phyloP scores from a whole-genome alignment of 2,888 invertebrate genomes.

The Aspidiotus rigidus region DNA sequence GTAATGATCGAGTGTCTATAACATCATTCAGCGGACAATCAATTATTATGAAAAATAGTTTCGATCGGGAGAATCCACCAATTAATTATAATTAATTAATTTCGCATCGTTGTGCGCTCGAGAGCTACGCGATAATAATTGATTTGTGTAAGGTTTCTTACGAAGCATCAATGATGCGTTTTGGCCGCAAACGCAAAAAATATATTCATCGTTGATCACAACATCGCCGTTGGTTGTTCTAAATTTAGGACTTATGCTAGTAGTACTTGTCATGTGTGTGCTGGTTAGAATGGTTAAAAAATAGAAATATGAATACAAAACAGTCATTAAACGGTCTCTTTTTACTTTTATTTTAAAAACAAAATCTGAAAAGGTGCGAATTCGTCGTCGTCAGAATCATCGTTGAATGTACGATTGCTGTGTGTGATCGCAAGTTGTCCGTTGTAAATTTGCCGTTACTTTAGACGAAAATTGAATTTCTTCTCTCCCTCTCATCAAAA shows the following conservation, averaged over 20 bases:
- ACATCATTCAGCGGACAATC: too few relatives aligned
- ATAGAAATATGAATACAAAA: constrained; percentile 3
- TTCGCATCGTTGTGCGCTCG: not conserved
- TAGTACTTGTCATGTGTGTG: not conserved
- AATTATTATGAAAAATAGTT: not conserved
- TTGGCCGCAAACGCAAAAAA: not conserved
- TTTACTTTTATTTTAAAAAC: not conserved
- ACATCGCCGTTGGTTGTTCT: not conserved
- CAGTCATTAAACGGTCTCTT: not conserved
- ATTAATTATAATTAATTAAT: constrained; percentile 4
- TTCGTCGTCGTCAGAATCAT: too few relatives aligned
- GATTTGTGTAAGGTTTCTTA: constrained; percentile 4
- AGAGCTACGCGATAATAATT: not conserved
- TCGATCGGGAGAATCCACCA: not conserved
- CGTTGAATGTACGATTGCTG: too few relatives aligned
- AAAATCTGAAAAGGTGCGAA: too few relatives aligned
- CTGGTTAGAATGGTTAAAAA: not conserved
- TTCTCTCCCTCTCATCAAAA: too few relatives aligned
- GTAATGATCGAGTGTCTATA: too few relatives aligned
- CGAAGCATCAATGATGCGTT: constrained; percentile 4
- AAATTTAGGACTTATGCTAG: not conserved
- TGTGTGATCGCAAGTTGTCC: too few relatives aligned
- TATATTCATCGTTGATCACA: not conserved
- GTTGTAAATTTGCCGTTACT: too few relatives aligned
- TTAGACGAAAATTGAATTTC: too few relatives aligned